Conservation (phyloP, 2,113 vertebrate genomes). For the Colossoma macropomum region DNA sequence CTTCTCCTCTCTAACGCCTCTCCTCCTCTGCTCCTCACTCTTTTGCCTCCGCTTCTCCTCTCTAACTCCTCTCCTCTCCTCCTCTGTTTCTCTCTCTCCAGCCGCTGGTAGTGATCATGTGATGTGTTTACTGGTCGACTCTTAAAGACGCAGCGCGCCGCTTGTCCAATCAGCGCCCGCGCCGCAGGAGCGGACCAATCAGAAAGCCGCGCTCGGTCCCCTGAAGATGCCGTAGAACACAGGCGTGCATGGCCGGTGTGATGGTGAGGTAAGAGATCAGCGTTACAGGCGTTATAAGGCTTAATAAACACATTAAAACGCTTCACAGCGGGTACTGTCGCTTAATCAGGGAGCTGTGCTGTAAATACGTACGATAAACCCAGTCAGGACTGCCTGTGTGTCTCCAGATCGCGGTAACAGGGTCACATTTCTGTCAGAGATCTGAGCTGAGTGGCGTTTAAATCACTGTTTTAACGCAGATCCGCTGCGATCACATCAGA, state of each 20-base stretch:
- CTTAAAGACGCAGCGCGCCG: conserved; percentile 56
- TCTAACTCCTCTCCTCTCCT: conserved; percentile 21
- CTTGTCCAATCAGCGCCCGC: fast-evolving
- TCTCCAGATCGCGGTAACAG: no score
- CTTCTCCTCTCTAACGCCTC: no score
- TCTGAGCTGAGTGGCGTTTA: no score
- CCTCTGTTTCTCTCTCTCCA: background rate
- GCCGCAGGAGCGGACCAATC: conserved; percentile 61
- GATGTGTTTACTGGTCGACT: conserved; percentile 2
- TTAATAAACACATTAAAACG: background rate
- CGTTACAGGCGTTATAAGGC: background rate
- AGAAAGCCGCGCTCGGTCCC: conserved; percentile 49
- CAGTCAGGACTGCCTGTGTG: no score
- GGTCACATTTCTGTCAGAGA: no score
- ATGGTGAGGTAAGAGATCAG: conserved; percentile 70
- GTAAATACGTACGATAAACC: no score
- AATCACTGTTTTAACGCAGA: no score
- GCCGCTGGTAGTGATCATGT: background rate
- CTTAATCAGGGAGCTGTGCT: no score
- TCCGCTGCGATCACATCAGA: no score
- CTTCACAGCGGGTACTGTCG: no score
- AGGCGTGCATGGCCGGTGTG: conserved; percentile 47
- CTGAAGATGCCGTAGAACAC: conserved; percentile 58
- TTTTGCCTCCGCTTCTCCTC: background rate
- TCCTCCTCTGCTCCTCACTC: no score